A percentile compares a stretch with the other conserved stretches of the same genome.
Conservation (phyloP, 2,888 invertebrate species). For the Mantis religiosa region DNA sequence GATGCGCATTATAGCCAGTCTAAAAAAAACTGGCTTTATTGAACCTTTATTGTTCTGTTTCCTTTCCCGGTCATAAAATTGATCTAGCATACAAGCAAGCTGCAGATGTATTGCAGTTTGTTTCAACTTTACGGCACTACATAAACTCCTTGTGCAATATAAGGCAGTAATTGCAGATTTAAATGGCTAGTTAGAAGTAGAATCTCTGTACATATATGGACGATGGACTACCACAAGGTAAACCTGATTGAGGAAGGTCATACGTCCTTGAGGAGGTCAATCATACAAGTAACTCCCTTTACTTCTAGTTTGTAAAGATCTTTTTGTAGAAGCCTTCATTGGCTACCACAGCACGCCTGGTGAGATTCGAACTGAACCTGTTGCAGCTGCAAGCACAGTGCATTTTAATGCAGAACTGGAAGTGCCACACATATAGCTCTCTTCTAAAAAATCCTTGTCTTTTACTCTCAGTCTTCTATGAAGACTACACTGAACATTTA, state of each 20-base stretch:
- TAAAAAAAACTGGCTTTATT: too few relatives aligned
- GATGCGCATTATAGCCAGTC: too few relatives aligned
- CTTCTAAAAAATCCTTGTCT: too few relatives aligned
- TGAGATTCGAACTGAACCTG: not conserved
- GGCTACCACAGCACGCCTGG: not conserved
- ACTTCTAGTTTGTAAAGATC: not conserved
- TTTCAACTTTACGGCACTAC: not conserved
- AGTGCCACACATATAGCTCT: too few relatives aligned
- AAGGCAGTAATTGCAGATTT: not conserved
- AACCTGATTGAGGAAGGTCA: not conserved
- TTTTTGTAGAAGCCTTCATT: not conserved
- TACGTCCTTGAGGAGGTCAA: not conserved
- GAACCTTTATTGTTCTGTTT: too few relatives aligned
- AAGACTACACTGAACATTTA: too few relatives aligned
- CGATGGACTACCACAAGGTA: not conserved
- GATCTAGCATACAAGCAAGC: not conserved
- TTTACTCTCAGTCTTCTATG: too few relatives aligned
- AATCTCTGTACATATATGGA: not conserved
- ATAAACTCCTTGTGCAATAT: not conserved
- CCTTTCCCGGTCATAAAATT: not conserved
- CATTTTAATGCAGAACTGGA: not conserved
- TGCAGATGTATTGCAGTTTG: not conserved
- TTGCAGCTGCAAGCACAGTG: not conserved
- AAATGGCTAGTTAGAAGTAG: not conserved
- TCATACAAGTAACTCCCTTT: not conserved